Base-by-base conservation (phyloP, 2,888 invertebrate species). In the Campoplex nolae region DNA sequence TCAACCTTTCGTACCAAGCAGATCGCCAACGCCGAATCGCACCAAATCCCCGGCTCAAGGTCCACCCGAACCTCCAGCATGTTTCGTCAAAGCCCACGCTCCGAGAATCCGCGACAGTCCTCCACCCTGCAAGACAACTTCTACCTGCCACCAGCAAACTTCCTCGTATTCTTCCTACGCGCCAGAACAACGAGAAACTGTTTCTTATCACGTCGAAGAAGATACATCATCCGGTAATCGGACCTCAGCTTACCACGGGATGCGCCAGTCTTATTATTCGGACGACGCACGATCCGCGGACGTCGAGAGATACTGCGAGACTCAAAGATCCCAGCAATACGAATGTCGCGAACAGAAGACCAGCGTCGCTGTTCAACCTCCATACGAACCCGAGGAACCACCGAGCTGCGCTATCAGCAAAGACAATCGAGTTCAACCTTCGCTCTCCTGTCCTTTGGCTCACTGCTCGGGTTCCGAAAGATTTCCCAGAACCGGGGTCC, bases 21-120 rank as follows among this genome's bases (percentile, higher is more conserved):
- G 94, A 88, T 92, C 95, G 2, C 94, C 94, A 3, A 92, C 94
- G 0, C 94, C 94, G 0, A 91, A 93, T 13, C 95, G 97, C 88
- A 95, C 96, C 0, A 96, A 96, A 84, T 97, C 97, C 13, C 97
- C 97, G 23, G 97, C 97, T 2, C 96, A 96, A 70, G 97, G 97
- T 13, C 97, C 97, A 67, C 97, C 97, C 87, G 96, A 91, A 13
- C 89, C 90, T 0, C 90, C 93, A 0, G 48, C 88, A 0, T 93
- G 92, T 58, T 92, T 88, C 73, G 91, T 96, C 51, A 96, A 96
- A 91, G 96, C 96, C 82, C 96, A 96, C 48, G 96, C 97, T 0
- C 96, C 97, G 2, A 95, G 96, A 77, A 95, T 96, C 71, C 96
- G 95, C 92, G 96, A 96, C 51, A 91, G 92, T 75, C 92, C 93